Base-by-base conservation (phyloP, 2,888 invertebrate genomes). In the Eulithis prunata region DNA sequence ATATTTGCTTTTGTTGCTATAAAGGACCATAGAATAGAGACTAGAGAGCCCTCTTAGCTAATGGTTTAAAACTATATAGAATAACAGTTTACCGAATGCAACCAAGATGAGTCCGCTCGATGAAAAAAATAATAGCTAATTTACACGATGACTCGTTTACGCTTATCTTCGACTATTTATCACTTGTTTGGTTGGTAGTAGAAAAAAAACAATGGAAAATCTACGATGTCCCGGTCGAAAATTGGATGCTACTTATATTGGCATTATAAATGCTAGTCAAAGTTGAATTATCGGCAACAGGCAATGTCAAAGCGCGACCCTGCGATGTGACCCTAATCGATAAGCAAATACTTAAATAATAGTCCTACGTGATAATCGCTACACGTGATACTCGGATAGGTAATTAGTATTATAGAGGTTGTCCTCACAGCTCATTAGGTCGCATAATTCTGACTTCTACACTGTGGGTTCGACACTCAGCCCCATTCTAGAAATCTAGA, bases 281-380 rank as follows among this genome's bases (percentile, higher is more conserved):
- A 32, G 62, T 38, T 56, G 21, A 36, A 21, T 7, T 54, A 49
- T 60, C 52, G 41, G 2, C 41, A 41, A 46, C 13, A 21, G 38
- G 46, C 57, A 56, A 56, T 64, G 60, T 53, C 57, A 56, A 53
- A 61, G 65, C 5, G 47, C 45, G 60, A 57, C 46, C 32, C 14
- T 21, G 49, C 43, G 21, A 49, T 41, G 64, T 49, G 21, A 64
- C 64, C 60, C 43, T 59, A 45, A 55, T n/a, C 13, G 60, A 65
- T 65, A 60, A 61, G 60, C 12, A 41, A 47, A 64, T 55, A 55
- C n/a, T 43, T 43, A 21, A 49, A 21, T 21, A 47, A 28, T 21
- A 49, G 38, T n/a, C 4, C 21, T 21, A 21, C 8, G 38, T 21
- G 47, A 41, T 45, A 45, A 59, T 52, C 51, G 52, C 12, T 53